A percentile compares a stretch with the other conserved stretches of the same genome.
phyloP scores from a whole-genome alignment of 2,113 vertebrate genomes.

The Elachura formosa region DNA sequence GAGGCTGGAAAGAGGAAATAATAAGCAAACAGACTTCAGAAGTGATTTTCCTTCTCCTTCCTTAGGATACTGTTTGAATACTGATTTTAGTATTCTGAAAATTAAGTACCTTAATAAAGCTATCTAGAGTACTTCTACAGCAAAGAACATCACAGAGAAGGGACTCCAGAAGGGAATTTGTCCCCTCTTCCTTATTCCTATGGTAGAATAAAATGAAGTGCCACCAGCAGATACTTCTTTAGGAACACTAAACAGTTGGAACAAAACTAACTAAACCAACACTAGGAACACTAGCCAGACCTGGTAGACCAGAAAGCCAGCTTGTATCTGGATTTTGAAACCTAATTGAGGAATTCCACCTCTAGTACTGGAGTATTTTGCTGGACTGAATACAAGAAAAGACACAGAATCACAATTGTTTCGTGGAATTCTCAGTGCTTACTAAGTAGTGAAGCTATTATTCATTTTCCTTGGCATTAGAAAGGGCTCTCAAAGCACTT shows the following conservation, averaged over 20 bases:
- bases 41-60: background rate
- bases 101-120: background rate
- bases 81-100: background rate
- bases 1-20: background rate
- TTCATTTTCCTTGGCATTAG: background rate
- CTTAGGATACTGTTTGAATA: accelerated
- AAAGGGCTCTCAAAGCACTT: background rate
- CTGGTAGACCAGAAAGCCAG: background rate
- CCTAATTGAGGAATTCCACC: background rate
- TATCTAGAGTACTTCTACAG: background rate
- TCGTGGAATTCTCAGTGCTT: background rate
- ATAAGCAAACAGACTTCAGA: background rate
- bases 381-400: background rate
- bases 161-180: background rate
- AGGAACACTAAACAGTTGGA: no score
- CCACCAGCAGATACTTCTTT: background rate
- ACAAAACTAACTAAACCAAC: no score
- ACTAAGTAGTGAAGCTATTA: background rate
- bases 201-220: background rate
- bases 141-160: background rate
- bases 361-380: background rate
- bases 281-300: background rate
- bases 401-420: background rate
- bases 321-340: background rate
- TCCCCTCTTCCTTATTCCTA: background rate